A percentile compares a stretch with the other conserved stretches of the same genome.
Evolutionary conservation across 2,113 vertebrate species (phyloP).

Genomic region (Chionis minor): DNA sequence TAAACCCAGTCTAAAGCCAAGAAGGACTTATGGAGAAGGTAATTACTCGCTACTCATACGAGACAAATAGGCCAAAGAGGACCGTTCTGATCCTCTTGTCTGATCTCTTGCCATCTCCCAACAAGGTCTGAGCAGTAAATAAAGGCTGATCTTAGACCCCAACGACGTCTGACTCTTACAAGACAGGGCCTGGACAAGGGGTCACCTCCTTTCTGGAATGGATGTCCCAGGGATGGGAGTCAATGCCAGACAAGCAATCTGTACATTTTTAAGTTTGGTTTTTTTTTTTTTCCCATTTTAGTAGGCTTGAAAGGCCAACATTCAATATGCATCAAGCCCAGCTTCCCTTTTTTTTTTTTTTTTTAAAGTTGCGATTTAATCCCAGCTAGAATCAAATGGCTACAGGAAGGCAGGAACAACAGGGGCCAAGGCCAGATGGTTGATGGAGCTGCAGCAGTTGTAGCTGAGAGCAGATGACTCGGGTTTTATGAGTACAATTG

Average conservation of each 20-base stretch:
- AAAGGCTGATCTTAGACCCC: not conserved
- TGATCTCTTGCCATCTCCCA: not conserved
- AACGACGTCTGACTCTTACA: not conserved
- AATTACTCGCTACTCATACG: not conserved
- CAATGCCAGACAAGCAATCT: not conserved
- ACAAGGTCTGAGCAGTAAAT: not conserved
- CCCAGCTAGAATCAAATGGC: not conserved
- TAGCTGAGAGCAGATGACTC: not conserved
- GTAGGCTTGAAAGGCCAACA: not conserved
- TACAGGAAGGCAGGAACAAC: not conserved
- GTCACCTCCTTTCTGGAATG: not conserved
- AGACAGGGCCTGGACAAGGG: not conserved
- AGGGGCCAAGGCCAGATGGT: not conserved
- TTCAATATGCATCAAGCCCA: not conserved
- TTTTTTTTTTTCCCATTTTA: not conserved
- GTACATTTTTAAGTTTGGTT: not conserved
- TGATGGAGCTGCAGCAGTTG: not conserved
- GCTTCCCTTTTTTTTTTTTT: not conserved
- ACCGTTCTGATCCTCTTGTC: not conserved
- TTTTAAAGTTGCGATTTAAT: not conserved
- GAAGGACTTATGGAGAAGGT: not conserved
- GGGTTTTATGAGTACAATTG: not conserved
- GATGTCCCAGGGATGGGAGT: not conserved
- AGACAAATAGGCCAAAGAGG: not conserved
- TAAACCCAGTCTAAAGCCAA: not conserved